Evolutionary conservation across 2,113 vertebrate species (phyloP).

Genomic region (Bagarius yarrelli): DNA sequence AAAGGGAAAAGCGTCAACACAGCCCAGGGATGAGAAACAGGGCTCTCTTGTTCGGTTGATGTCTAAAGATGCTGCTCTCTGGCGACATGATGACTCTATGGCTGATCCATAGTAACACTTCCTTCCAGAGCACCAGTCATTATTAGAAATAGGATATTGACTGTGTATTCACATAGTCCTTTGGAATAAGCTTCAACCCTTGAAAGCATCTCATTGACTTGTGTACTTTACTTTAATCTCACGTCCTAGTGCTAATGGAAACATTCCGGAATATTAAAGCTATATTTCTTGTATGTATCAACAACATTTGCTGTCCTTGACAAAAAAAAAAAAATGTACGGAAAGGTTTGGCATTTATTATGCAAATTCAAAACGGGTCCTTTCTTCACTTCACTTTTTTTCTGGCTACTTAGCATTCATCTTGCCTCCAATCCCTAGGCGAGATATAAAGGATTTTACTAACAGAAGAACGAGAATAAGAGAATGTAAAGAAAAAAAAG

Average conservation of each 20-base stretch:
- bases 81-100: not conserved
- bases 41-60: conserved; percentile 13
- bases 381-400: conserved; percentile 63
- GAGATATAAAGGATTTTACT: conserved; percentile 61
- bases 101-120: not conserved
- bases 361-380: conserved; percentile 63
- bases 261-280: not conserved
- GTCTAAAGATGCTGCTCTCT: conserved; percentile 10
- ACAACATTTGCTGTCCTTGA: not conserved
- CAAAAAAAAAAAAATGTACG: conserved; percentile 52
- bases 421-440: conserved; percentile 58
- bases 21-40: conserved; percentile 26
- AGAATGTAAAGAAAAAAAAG: not conserved
- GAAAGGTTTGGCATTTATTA: conserved; percentile 65
- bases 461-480: not conserved
- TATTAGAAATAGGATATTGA: not conserved
- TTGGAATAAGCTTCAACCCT: conserved; percentile 2
- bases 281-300: not conserved
- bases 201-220: conserved; percentile 14
- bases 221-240: not conserved
- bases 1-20: conserved; percentile 46
- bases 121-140: not conserved
- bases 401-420: conserved; percentile 64
- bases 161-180: not conserved
- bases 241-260: not conserved